Base-by-base conservation (phyloP, 2,888 invertebrate species). In the Capitulum mitella region DNA sequence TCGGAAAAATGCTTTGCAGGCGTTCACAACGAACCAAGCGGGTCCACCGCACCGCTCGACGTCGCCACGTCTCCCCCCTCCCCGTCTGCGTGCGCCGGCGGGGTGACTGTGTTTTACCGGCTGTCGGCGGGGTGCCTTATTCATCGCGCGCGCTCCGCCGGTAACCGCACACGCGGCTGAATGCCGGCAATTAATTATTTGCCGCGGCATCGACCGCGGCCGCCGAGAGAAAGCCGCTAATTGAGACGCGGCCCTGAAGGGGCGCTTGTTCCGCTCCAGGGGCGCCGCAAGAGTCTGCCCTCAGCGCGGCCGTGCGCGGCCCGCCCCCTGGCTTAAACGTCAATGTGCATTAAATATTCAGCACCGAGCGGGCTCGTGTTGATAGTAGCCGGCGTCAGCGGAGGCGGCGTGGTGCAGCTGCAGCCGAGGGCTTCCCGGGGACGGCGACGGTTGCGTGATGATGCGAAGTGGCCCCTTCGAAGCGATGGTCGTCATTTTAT, bases 161-260 rank as follows among this genome's bases (percentile, higher is more conserved):
- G 34, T 37, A 34, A 5, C 61, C 61, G 61, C 61, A 29, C 14
- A 26, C n/a, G 14, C 61, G 14, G 12, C 64, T 64, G 64, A 64
- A 64, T 64, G 32, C 34, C 64, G 37, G 34, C 37, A 64, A 64
- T 64, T 64, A 64, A 64, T 64, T 64, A 64, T 64, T 64, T 12
- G 32, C 64, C 19, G 22, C 34, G 14, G 64, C 37, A 64, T 64
- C 64, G 64, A 64, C 64, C 64, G 32, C 1, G 14, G 32, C 14
- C 3, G n/a, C 61, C 10, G 64, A 64, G 64, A 64, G 32, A 64
- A 32, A 61, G 34, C 32, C 34, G 34, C 34, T 64, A 64, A 64
- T 64, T 64, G 64, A 64, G 64, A 64, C 64, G 32, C 64, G 19
- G 34, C 3, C 34, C n/a, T 26, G n/a, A 29, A 29, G 29, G 61